Conservation (phyloP, 2,888 invertebrate species). For the Lithophane leautieri region DNA sequence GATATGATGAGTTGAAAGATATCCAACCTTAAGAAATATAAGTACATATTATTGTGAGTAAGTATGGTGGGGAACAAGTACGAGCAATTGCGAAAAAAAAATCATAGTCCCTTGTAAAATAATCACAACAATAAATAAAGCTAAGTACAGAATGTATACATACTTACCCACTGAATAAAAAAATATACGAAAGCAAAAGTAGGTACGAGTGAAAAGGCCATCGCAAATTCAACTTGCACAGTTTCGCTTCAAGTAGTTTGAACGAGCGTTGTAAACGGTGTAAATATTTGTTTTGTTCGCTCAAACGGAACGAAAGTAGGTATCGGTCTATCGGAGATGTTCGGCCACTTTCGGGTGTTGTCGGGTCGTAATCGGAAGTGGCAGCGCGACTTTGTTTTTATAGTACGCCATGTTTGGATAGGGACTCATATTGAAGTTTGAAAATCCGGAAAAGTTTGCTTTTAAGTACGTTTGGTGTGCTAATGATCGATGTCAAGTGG, state of each 20-base stretch:
- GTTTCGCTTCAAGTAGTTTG: conserved; percentile 78
- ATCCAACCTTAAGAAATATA: neutral
- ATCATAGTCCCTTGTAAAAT: neutral
- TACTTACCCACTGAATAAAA: conserved; percentile 7
- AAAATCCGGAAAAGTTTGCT: conserved; percentile 42
- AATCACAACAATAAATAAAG: neutral
- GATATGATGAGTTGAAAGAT: neutral
- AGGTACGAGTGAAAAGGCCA: conserved; percentile 68
- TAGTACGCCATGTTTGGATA: conserved; percentile 61
- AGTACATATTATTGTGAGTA: neutral
- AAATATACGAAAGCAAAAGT: conserved; percentile 69
- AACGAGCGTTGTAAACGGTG: conserved; percentile 71
- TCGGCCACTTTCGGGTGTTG: conserved; percentile 54
- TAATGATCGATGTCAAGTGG: conserved; percentile 14
- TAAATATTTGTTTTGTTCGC: conserved; percentile 75
- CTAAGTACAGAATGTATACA: neutral
- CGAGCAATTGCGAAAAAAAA: neutral
- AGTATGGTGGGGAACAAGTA: no score
- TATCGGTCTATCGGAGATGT: conserved; percentile 56
- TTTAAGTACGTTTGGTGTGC: neutral
- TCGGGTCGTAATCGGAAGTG: conserved; percentile 68
- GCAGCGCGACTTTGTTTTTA: conserved; percentile 67
- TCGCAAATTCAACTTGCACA: conserved; percentile 67
- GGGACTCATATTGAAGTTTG: conserved; percentile 45
- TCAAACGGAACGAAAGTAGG: conserved; percentile 70